phyloP scores from a whole-genome alignment of 1,140 invertebrate genomes.

The Sitophilus oryzae region DNA sequence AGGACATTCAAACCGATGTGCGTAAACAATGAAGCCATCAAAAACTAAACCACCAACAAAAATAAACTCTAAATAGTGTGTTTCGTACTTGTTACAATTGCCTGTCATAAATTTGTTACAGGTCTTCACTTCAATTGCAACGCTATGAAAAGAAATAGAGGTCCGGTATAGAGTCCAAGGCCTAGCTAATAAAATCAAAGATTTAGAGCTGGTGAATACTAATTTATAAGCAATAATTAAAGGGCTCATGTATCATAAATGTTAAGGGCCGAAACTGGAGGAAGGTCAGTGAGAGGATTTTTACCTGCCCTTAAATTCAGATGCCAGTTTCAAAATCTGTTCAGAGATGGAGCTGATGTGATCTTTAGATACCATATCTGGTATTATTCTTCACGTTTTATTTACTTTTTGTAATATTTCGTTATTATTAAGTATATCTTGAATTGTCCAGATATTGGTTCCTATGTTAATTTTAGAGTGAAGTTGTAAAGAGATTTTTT shows the following conservation, averaged over 20 bases:
- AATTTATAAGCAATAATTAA: slow-evolving; percentile 6
- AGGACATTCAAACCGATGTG: too few relatives aligned
- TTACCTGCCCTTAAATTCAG: slow-evolving; percentile 9
- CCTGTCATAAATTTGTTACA: slow-evolving; percentile 9
- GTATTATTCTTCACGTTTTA: too few relatives aligned
- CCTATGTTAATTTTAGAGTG: too few relatives aligned
- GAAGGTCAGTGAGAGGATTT: background rate
- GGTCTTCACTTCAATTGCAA: too few relatives aligned
- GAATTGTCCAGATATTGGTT: too few relatives aligned
- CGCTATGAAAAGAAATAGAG: slow-evolving; percentile 8
- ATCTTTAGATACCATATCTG: background rate
- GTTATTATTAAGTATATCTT: too few relatives aligned
- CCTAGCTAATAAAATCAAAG: background rate
- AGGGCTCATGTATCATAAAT: slow-evolving; percentile 6
- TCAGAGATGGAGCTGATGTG: slow-evolving; percentile 1
- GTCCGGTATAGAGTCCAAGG: background rate
- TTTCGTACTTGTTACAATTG: slow-evolving; percentile 4
- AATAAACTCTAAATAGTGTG: too few relatives aligned
- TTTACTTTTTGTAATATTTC: too few relatives aligned
- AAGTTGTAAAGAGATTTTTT: too few relatives aligned
- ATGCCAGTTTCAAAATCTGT: background rate
- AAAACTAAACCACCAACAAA: too few relatives aligned
- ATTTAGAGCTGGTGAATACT: background rate
- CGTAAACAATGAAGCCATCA: too few relatives aligned
- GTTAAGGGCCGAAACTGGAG: background rate